A percentile compares a stretch with the other conserved stretches of the same genome.
phyloP scores from a whole-genome alignment of 2,888 invertebrate species.

The Brachynemurus nebulosus region DNA sequence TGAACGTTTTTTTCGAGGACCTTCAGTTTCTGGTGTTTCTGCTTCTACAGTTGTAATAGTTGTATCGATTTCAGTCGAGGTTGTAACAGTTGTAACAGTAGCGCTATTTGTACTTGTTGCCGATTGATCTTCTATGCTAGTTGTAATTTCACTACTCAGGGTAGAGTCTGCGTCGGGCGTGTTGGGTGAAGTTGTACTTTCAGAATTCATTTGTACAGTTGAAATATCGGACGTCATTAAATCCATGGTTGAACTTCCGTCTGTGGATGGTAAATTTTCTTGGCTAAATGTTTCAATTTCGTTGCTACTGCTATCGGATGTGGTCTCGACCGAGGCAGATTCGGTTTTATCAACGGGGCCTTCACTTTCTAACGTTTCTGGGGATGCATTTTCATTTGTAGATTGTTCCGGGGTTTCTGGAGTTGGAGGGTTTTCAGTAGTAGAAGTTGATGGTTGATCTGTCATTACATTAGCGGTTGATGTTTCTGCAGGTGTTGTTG shows the following conservation, averaged over 20 bases:
- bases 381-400: background rate
- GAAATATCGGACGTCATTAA: too few relatives aligned
- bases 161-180: background rate
- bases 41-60: conserved; percentile 11
- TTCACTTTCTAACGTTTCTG: conserved; percentile 2
- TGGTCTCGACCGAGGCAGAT: conserved; percentile 1
- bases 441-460: conserved; percentile 12
- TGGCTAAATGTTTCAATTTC: background rate
- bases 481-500: conserved; percentile 1
- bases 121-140: conserved; percentile 6
- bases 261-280: background rate
- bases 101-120: conserved; percentile 20
- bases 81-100: conserved; percentile 22
- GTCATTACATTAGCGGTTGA: conserved; percentile 8
- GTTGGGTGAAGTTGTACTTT: conserved; percentile 1
- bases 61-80: conserved; percentile 15
- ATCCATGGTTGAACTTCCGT: too few relatives aligned
- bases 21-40: conserved; percentile 13
- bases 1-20: conserved; percentile 21
- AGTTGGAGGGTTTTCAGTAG: conserved; percentile 10
- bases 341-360: background rate
- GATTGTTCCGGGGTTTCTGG: background rate
- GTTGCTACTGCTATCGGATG: background rate
- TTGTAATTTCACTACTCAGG: conserved; percentile 4
- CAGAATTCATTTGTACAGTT: too few relatives aligned